Evolutionary conservation across 1,140 invertebrate genomes (phyloP), one percentile per base, ranked within the genome.

Genomic region (Cotesia glomerata): DNA sequence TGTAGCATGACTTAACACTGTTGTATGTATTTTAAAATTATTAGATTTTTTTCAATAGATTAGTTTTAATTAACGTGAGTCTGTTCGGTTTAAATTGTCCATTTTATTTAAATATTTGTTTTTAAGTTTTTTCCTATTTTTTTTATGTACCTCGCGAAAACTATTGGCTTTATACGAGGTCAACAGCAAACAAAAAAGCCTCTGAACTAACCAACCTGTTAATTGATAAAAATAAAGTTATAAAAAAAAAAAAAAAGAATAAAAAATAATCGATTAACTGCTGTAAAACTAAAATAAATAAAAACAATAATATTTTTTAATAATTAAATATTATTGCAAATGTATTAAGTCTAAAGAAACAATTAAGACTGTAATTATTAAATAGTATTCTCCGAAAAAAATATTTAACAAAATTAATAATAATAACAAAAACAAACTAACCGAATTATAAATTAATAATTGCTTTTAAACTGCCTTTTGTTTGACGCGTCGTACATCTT

Each of bases 1-100:
- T 79, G 79, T 78, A 68, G 75, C 76, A 76, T 72, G 74, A 77
- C 76, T 56, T 68, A 75, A 75, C 75, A 64, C 78, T 80, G 80
- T 82, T 80, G 78, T 72, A 78, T 79, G 78, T 78, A 59, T 78
- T 79, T 79, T 69, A 70, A n/a, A 52, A 16, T 26, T 69, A 34
- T 52, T 52, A 26, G 26, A 5, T 34, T 49, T 62, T 16, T 45
- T 66, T 45, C n/a, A 5, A 16, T 39, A 18, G 61, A 62, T 66
- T 79, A 78, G 74, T 69, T 58, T 32, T n/a, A 54, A 61, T 61
- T 63, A 72, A 78, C 74, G 74, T 73, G 69, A 74, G 63, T 71
- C 63, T 66, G 74, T 81, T 80, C 71, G 77, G 75, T 81, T 81
- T 76, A 69, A 45, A 11, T 45, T 45, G 39, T 45, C 39, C 39